Evolutionary conservation across 1,140 invertebrate species (phyloP).

Genomic region (Drosophila sucinea): DNA sequence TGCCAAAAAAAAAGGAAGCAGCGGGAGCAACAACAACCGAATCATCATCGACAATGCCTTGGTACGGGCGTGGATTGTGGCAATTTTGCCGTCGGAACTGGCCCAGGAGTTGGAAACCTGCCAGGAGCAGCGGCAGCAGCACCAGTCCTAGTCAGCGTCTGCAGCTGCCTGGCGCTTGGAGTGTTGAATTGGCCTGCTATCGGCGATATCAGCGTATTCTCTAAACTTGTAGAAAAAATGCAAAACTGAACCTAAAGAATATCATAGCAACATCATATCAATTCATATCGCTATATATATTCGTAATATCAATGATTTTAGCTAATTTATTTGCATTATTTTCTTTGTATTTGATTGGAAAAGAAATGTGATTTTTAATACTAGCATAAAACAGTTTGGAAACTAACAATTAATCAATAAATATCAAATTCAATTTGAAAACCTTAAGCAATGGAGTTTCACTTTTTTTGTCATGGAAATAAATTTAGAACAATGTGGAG

Average conservation of each 20-base stretch:
- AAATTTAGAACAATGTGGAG: too few species aligned
- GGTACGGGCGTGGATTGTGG: slow-evolving; percentile 61
- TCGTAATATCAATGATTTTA: slow-evolving; percentile 40
- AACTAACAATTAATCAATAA: not conserved
- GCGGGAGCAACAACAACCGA: slow-evolving; percentile 1
- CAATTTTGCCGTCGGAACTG: slow-evolving; percentile 67
- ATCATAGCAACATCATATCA: slow-evolving; percentile 82
- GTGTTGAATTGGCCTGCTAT: slow-evolving; percentile 45
- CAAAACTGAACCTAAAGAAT: slow-evolving; percentile 73
- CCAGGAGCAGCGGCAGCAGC: not conserved
- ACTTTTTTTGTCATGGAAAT: too few species aligned
- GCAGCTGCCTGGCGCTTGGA: slow-evolving; percentile 59
- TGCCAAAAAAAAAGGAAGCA: slow-evolving; percentile 4
- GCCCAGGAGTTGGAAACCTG: slow-evolving; percentile 15
- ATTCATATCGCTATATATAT: slow-evolving; percentile 68
- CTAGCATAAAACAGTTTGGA: slow-evolving; percentile 20
- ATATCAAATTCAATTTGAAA: not conserved
- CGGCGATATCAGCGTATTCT: slow-evolving; percentile 55
- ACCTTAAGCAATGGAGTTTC: not conserved
- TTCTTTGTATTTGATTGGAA: slow-evolving; percentile 35
- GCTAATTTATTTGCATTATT: slow-evolving; percentile 37
- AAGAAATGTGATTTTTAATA: slow-evolving; percentile 60
- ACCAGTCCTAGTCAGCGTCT: slow-evolving; percentile 1
- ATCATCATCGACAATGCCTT: slow-evolving; percentile 45
- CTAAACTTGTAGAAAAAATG: slow-evolving; percentile 22